Base-by-base conservation (phyloP, 2,888 invertebrate species). In the Agriopis leucophaearia region DNA sequence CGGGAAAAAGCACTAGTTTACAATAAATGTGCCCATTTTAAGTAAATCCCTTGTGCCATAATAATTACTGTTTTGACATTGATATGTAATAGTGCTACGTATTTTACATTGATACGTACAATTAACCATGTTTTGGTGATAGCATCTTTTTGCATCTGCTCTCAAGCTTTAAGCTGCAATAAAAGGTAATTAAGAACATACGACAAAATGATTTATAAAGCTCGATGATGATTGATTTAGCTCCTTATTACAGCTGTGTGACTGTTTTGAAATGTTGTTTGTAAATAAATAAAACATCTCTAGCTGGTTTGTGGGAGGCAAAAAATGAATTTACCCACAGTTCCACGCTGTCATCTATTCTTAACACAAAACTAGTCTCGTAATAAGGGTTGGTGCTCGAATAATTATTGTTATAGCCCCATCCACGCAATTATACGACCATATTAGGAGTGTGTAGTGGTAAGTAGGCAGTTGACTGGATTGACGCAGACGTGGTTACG, bases 281-380 rank as follows among this genome's bases (percentile, higher is more conserved):
- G 70, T 71, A 74, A 71, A 75, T 72, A 74, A 75, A 75, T 64
- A 71, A 69, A 66, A 73, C 68, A 61, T 65, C 50, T 62, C 15
- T 54, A 61, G 44, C 71, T 64, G 66, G 72, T 66, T 71, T 51
- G 8, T 55, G 56, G 16, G 9, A 8, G 16, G 45, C 74, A 75
- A 75, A 75, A 75, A 75, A 71, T 69, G 42, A 15, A 68, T 75
- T 74, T 75, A 74, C 72, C 72, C 74, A 74, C 72, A 74, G 70
- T 75, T 72, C 71, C 74, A 74, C 74, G 71, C 70, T 74, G 71
- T 71, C 72, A 54, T 71, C 71, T 74, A 72, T 71, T 72, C 72
- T 64, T 60, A 60, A 62, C 66, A 55, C 45, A 36, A 74, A 73
- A 73, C 74, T 65, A 48, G 74, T 73, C 75, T 68, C 65, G 66